Percentiles rank a stretch among this genome's conserved stretches.
phyloP scores from a whole-genome alignment of 2,113 vertebrate genomes.

The Xiphias gladius region DNA sequence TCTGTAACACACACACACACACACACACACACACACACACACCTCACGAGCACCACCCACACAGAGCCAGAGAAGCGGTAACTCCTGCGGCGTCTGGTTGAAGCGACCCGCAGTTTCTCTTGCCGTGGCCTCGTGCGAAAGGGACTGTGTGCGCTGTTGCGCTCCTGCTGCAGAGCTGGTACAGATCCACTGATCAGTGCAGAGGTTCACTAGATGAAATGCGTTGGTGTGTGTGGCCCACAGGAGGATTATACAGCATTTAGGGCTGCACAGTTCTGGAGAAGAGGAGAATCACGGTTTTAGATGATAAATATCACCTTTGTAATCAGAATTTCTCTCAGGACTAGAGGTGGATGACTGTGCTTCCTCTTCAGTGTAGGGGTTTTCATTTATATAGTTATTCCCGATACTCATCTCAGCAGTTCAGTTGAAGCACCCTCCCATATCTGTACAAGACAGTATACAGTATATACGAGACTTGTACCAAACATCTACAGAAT shows the following conservation, averaged over 20 bases:
- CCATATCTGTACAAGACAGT: background rate
- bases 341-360: background rate
- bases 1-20: slow-evolving; percentile 1
- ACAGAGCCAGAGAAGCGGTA: slow-evolving; percentile 18
- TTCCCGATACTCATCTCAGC: background rate
- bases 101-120: slow-evolving; percentile 27
- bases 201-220: slow-evolving; percentile 5
- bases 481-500: background rate
- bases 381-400: background rate
- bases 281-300: too few species aligned
- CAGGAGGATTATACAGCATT: background rate
- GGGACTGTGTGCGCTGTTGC: background rate
- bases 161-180: background rate
- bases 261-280: background rate
- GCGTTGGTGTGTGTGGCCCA: slow-evolving; percentile 8
- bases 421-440: too few species aligned
- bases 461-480: background rate
- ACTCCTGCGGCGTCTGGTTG: slow-evolving; percentile 15
- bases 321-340: background rate
- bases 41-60: slow-evolving; percentile 20
- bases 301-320: background rate
- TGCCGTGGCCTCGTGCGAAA: background rate
- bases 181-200: slow-evolving; percentile 2
- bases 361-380: background rate
- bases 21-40: slow-evolving; percentile 3